These are phyloP conservation scores for Nemurella pictetii DNA, from an alignment of 2,888 invertebrate genomes.

Conservation along the genomic window DNA sequence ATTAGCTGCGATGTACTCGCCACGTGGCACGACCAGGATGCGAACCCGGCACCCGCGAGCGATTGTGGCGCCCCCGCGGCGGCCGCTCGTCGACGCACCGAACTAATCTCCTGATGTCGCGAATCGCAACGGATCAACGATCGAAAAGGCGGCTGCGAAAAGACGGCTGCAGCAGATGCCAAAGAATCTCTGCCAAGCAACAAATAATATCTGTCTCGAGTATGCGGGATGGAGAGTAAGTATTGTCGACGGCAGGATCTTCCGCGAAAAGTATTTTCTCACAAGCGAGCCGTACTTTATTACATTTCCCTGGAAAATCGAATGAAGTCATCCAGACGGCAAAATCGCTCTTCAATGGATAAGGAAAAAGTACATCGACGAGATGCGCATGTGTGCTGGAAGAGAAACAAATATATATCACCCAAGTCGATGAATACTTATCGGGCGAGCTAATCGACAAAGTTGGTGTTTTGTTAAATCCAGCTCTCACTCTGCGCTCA, in stretches of 20 bases:
- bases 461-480: not conserved
- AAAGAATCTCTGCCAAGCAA: not conserved
- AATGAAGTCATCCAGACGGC: not conserved
- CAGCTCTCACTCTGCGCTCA: no score
- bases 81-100: not conserved
- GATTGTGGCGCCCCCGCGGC: not conserved
- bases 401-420: not conserved
- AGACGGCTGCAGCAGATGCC: not conserved
- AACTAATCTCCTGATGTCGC: not conserved
- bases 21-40: not conserved
- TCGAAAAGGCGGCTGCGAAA: not conserved
- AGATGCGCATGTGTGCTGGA: not conserved
- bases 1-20: slow-evolving; percentile 15
- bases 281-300: not conserved
- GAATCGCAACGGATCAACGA: no score
- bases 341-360: not conserved
- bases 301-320: not conserved
- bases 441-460: not conserved
- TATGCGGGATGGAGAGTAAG: not conserved
- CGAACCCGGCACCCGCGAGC: slow-evolving; percentile 18
- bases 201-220: not conserved
- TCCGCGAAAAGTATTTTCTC: not conserved
- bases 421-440: not conserved
- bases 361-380: not conserved
- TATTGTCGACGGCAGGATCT: not conserved